Evolutionary conservation across 2,888 invertebrate genomes (phyloP), one percentile per base, ranked within the genome.

Genomic region (Myopa tessellatipennis): DNA sequence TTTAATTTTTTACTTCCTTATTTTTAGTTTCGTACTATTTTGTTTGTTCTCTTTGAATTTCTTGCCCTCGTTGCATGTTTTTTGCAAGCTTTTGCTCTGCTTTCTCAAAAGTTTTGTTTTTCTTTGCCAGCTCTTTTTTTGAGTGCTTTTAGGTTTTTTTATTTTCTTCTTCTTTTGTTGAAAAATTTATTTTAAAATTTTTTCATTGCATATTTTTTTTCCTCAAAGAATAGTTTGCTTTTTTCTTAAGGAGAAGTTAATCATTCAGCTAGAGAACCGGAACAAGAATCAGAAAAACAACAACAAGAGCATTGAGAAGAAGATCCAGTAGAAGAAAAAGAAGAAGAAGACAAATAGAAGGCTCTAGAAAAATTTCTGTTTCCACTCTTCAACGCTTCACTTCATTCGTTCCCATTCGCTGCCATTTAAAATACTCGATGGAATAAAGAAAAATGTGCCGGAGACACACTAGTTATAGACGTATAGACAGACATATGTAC

Each of bases 31-130:
- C 18, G 4, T 50, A 55, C 45, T 70, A 52, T 70, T 26, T 26
- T 26, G 26, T 26, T 26, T 26, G 26, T 26, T 26, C 26, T 26
- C 26, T 26, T 26, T 26, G 55, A 45, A 14, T 70, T 45, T 40
- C 50, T 70, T 40, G 38, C 55, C 50, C 50, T 26, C 50, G 45
- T 40, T 8, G 14, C 70, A 55, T 50, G 38, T 50, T 70, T 70
- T 55, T 8, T 68, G 40, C 45, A 40, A 34, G 1, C 18, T 16
- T 40, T n/a, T 38, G 40, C 26, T 67, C 3, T 69, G 18, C 26
- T 26, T 70, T 58, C 55, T 71, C 58, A 58, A 12, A 58, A 58
- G 58, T 10, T 6, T 58, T 12, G 18, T 6, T 10, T 12, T 58
- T 3, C 16, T 6, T 58, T n/a, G 58, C 12, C 16, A 10, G n/a